Evolutionary conservation across 2,113 vertebrate species (phyloP).

Genomic region (Fukomys damarensis): DNA sequence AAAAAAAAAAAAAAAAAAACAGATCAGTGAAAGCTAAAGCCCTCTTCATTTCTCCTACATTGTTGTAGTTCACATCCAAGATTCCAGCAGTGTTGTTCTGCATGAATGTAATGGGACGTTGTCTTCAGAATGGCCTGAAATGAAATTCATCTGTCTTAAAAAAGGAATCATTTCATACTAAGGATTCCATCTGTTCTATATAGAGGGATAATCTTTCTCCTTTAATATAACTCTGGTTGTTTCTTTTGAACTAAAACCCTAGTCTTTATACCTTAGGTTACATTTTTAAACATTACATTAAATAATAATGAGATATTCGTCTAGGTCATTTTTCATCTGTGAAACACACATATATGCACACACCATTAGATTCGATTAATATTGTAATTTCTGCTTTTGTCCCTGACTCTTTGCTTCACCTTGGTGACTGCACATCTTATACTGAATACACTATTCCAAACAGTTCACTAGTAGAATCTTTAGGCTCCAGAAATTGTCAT

Average conservation of each 20-base stretch:
- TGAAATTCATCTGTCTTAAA: neutral
- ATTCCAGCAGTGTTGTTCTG: neutral
- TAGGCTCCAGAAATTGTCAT: neutral
- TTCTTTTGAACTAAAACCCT: constrained; percentile 22
- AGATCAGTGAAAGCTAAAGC: neutral
- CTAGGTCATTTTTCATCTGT: neutral
- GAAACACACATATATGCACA: neutral
- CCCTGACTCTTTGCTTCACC: neutral
- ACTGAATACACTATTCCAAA: neutral
- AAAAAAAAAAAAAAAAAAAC: neutral
- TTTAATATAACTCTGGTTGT: constrained; percentile 11
- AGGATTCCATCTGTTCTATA: neutral
- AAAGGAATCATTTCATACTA: constrained; percentile 18
- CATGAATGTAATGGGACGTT: neutral
- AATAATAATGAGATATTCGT: neutral
- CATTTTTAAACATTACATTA: neutral
- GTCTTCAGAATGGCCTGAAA: neutral
- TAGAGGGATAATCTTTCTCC: neutral
- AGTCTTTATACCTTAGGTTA: neutral
- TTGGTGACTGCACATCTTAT: too few species aligned
- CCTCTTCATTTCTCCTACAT: neutral
- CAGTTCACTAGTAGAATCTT: neutral
- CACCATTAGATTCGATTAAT: neutral
- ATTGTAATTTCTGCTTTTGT: neutral
- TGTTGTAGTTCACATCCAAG: neutral